Percentiles rank a stretch among this genome's conserved stretches.
Conservation (phyloP, 1,140 invertebrate genomes). For the Sarcophaga peregrina region DNA sequence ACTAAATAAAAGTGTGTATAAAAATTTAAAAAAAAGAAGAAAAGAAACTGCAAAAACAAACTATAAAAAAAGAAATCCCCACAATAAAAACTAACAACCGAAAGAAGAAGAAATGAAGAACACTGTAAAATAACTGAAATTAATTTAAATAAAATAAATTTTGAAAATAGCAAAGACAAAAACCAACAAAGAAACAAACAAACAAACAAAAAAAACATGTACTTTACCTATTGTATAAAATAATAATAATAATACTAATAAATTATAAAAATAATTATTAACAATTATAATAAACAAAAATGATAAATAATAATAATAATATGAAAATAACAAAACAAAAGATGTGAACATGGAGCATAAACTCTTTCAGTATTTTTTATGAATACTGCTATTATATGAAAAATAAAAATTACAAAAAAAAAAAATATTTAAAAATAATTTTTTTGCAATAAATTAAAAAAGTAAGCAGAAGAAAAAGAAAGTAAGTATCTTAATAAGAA, state of each 20-base stretch:
- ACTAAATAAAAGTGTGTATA: constrained; percentile 19
- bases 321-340: constrained; percentile 57
- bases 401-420: constrained; percentile 55
- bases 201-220: constrained; percentile 17
- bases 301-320: constrained; percentile 42
- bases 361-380: constrained; percentile 61
- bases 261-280: constrained; percentile 49
- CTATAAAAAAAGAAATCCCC: constrained; percentile 49
- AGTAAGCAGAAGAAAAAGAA: too few relatives aligned
- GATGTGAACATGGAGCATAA: constrained; percentile 65
- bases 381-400: constrained; percentile 61
- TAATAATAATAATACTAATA: constrained; percentile 44
- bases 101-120: constrained; percentile 25
- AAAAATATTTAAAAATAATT: constrained; percentile 49
- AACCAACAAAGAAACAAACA: constrained; percentile 36
- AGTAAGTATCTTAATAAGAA: too few relatives aligned
- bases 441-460: too few relatives aligned
- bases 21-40: constrained; percentile 18
- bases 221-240: constrained; percentile 42
- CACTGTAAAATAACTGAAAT: constrained; percentile 44
- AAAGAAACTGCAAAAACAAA: constrained; percentile 48
- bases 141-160: constrained; percentile 42
- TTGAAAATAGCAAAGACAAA: constrained; percentile 51
- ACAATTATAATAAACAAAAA: background rate
- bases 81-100: constrained; percentile 1